phyloP scores from a whole-genome alignment of 1,140 invertebrate genomes.

The Aphis craccivora region DNA sequence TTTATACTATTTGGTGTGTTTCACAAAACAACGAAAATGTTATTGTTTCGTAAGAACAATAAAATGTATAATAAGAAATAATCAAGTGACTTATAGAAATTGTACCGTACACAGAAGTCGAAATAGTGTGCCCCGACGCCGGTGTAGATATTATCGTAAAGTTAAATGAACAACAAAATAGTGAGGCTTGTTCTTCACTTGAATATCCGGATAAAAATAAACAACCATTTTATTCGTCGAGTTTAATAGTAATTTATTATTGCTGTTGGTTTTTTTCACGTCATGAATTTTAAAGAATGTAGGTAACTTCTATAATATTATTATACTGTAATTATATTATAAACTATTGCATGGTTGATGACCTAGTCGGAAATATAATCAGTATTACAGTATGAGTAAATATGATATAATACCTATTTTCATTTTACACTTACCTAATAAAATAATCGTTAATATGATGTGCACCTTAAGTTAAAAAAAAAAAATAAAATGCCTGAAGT shows the following conservation, averaged over 20 bases:
- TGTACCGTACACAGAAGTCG: background rate
- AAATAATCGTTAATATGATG: background rate
- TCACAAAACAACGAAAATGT: background rate
- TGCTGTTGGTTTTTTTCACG: background rate
- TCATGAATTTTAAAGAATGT: background rate
- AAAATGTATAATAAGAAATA: slow-evolving; percentile 18
- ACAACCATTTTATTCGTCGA: background rate
- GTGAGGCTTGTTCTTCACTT: background rate
- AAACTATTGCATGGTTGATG: too few species aligned
- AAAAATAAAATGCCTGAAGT: background rate
- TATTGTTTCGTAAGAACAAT: background rate
- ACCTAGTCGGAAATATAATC: background rate
- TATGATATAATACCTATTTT: background rate
- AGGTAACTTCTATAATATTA: background rate
- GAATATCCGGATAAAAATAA: background rate
- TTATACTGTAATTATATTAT: background rate
- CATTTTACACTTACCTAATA: background rate
- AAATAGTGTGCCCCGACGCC: background rate
- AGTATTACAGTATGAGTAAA: background rate
- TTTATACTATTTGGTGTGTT: background rate
- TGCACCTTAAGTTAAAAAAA: background rate
- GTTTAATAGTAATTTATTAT: background rate
- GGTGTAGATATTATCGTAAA: background rate
- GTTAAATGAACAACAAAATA: slow-evolving; percentile 8
- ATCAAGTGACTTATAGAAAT: background rate